Conservation (phyloP, 2,888 invertebrate species). For the Thymelicus lineola region DNA sequence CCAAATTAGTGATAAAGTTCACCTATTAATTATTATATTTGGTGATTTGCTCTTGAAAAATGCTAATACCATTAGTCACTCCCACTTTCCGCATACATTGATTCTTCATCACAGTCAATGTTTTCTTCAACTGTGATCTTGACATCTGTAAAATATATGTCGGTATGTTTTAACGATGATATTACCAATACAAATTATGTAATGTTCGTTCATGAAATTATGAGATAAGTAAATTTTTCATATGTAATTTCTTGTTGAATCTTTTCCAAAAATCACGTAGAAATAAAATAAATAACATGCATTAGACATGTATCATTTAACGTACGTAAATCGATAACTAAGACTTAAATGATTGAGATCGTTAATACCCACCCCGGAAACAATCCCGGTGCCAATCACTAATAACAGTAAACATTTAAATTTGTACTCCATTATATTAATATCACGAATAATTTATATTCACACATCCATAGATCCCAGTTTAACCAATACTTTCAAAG, state of each 20-base stretch:
- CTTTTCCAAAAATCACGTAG: too few species aligned
- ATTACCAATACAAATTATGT: background rate
- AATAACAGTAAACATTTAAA: constrained; percentile 16
- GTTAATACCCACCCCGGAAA: constrained; percentile 24
- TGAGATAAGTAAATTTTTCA: too few species aligned
- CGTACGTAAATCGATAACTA: too few species aligned
- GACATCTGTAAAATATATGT: constrained; percentile 59
- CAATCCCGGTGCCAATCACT: constrained; percentile 1
- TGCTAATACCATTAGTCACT: constrained; percentile 74
- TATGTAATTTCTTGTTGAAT: too few species aligned
- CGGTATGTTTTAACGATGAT: background rate
- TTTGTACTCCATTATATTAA: constrained; percentile 10
- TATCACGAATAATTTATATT: too few species aligned
- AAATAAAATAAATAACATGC: too few species aligned
- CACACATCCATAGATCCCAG: too few species aligned
- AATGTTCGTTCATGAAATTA: too few species aligned
- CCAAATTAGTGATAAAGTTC: too few species aligned
- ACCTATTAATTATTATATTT: too few species aligned
- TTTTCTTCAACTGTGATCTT: constrained; percentile 85
- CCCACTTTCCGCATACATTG: constrained; percentile 86
- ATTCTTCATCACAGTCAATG: constrained; percentile 84
- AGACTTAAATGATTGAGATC: background rate
- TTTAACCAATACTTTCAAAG: background rate
- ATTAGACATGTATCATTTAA: too few species aligned
- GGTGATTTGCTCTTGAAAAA: too few species aligned